phyloP scores from a whole-genome alignment of 2,113 vertebrate species.

The Laticauda laticaudata region DNA sequence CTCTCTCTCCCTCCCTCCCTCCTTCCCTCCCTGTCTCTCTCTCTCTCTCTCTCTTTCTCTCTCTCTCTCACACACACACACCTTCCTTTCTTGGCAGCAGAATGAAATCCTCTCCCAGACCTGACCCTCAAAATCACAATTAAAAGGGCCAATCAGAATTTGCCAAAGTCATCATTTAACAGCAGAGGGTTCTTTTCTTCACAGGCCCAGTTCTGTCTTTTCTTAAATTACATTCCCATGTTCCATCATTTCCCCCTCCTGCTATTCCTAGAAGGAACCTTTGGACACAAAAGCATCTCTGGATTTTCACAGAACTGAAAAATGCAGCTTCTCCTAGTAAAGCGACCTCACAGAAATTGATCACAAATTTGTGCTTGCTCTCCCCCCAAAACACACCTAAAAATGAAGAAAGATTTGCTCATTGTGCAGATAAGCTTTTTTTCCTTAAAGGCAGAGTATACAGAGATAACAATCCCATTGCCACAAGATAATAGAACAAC shows the following conservation, averaged over 20 bases:
- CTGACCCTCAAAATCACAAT: background rate
- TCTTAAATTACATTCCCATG: slow-evolving; percentile 1
- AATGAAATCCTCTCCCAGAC: background rate
- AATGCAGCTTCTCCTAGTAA: background rate
- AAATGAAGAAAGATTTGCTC: background rate
- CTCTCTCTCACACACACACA: background rate
- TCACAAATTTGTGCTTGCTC: background rate
- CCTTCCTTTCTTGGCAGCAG: background rate
- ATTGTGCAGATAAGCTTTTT: slow-evolving; percentile 27
- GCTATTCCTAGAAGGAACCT: slow-evolving; percentile 3
- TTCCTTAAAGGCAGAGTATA: slow-evolving; percentile 4
- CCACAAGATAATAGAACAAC: background rate
- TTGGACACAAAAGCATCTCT: background rate
- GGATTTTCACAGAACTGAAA: background rate
- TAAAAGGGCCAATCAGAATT: slow-evolving; percentile 14
- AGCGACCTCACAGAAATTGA: background rate
- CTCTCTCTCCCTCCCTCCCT: no score
- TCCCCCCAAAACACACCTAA: background rate
- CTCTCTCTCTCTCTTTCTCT: no score
- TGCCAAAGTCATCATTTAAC: slow-evolving; percentile 1
- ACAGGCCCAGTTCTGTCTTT: slow-evolving; percentile 9
- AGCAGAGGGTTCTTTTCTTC: background rate
- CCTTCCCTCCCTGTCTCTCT: no score
- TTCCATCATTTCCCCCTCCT: background rate
- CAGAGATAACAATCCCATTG: slow-evolving; percentile 21